A percentile compares a stretch with the other conserved stretches of the same genome.
phyloP scores from a whole-genome alignment of 2,113 vertebrate species.

The Oreotragus oreotragus region DNA sequence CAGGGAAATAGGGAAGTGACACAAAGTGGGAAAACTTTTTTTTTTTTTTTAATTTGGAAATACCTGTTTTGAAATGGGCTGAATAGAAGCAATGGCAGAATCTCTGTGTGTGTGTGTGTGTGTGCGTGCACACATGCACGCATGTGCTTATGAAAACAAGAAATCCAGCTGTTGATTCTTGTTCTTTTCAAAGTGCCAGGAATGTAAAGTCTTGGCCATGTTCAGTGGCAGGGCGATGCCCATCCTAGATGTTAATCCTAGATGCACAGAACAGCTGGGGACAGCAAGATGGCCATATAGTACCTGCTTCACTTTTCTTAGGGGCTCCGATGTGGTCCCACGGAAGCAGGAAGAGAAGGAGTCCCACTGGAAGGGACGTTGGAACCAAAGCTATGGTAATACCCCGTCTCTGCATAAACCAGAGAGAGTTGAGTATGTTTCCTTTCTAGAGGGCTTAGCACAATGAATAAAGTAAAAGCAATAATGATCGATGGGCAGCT shows the following conservation, averaged over 20 bases:
- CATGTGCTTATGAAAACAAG: neutral
- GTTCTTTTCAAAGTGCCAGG: neutral
- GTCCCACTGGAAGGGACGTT: neutral
- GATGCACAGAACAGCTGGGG: neutral
- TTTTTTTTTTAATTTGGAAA: neutral
- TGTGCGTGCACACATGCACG: no score
- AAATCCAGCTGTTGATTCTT: constrained; percentile 25
- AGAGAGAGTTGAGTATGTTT: neutral
- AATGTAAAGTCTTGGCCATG: neutral
- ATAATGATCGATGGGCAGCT: constrained; percentile 15
- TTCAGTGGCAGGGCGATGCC: neutral
- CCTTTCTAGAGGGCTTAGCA: neutral
- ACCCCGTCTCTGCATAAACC: neutral
- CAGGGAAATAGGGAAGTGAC: neutral
- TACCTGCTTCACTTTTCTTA: neutral
- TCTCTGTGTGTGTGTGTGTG: neutral
- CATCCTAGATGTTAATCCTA: neutral
- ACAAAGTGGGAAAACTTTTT: neutral
- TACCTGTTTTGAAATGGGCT: neutral
- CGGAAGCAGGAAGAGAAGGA: neutral
- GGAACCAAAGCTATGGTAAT: neutral
- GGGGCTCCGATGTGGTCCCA: neutral
- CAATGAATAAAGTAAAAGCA: constrained; percentile 42
- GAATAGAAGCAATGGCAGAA: neutral
- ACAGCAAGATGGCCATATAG: neutral